Evolutionary conservation across 2,888 invertebrate genomes (phyloP).

Genomic region (Noctua fimbriata): DNA sequence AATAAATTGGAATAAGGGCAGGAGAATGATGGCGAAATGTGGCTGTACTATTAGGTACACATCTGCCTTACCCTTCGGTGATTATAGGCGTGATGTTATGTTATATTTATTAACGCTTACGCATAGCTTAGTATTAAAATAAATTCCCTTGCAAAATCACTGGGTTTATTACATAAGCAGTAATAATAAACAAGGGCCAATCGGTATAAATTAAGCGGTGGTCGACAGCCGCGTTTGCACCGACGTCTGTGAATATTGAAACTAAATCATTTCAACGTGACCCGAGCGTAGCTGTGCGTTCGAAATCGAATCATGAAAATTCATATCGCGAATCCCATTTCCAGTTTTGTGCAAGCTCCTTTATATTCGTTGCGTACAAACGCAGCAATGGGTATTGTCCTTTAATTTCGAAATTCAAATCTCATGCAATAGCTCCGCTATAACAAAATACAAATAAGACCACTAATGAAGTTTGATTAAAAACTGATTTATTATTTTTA

Average conservation of each 20-base stretch:
- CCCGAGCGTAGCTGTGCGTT: slow-evolving; percentile 64
- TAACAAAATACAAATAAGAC: slow-evolving; percentile 80
- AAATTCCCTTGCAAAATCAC: slow-evolving; percentile 81
- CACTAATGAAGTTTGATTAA: slow-evolving; percentile 86
- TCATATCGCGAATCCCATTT: slow-evolving; percentile 52
- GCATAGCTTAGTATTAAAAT: slow-evolving; percentile 74
- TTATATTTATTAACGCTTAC: slow-evolving; percentile 63
- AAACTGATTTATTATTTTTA: slow-evolving; percentile 83
- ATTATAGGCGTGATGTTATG: neutral
- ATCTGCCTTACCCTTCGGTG: neutral
- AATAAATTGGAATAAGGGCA: neutral
- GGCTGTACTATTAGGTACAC: neutral
- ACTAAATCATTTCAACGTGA: slow-evolving; percentile 86
- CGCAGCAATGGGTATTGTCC: slow-evolving; percentile 34
- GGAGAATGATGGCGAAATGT: neutral
- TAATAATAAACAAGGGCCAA: slow-evolving; percentile 82
- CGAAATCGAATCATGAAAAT: slow-evolving; percentile 66
- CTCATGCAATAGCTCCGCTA: slow-evolving; percentile 31
- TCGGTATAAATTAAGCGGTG: slow-evolving; percentile 83
- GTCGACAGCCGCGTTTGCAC: slow-evolving; percentile 82
- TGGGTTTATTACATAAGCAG: slow-evolving; percentile 81
- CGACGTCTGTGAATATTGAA: slow-evolving; percentile 84
- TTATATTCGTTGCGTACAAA: neutral
- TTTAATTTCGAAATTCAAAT: slow-evolving; percentile 39
- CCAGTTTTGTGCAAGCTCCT: slow-evolving; percentile 13